Conservation (phyloP, 2,888 invertebrate genomes). For the Sarcophaga carnaria region DNA sequence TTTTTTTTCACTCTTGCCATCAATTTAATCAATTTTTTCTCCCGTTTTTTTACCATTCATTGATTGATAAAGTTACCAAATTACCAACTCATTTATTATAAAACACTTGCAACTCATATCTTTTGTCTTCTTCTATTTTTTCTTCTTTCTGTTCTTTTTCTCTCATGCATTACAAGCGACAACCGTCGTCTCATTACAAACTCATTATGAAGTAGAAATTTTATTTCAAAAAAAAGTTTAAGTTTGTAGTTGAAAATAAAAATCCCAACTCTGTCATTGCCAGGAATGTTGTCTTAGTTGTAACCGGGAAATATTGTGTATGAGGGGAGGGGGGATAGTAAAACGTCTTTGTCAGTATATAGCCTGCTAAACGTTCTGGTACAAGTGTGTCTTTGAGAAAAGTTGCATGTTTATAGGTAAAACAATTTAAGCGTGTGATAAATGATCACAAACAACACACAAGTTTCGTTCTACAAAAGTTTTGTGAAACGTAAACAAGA, state of each 20-base stretch:
- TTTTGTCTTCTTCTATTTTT: not conserved
- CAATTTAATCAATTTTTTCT: not conserved
- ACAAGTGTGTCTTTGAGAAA: not conserved
- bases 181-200: conserved; percentile 59
- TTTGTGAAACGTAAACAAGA: not conserved
- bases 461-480: not conserved
- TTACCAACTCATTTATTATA: conserved; percentile 24
- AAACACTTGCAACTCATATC: not conserved
- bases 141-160: too few relatives aligned
- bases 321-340: too few relatives aligned
- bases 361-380: too few relatives aligned
- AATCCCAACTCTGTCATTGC: conserved; percentile 13
- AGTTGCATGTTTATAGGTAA: conserved; percentile 34
- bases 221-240: conserved; percentile 32
- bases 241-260: conserved; percentile 27
- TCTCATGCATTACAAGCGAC: not conserved
- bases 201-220: conserved; percentile 58
- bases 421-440: conserved; percentile 30
- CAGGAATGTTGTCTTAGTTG: not conserved
- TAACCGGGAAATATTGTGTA: conserved; percentile 1
- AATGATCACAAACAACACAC: conserved; percentile 13
- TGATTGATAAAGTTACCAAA: conserved; percentile 39
- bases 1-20: not conserved
- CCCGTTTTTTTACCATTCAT: not conserved
- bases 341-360: too few relatives aligned